phyloP scores from a whole-genome alignment of 2,797 vertebrate species.

The Momotus momota region DNA sequence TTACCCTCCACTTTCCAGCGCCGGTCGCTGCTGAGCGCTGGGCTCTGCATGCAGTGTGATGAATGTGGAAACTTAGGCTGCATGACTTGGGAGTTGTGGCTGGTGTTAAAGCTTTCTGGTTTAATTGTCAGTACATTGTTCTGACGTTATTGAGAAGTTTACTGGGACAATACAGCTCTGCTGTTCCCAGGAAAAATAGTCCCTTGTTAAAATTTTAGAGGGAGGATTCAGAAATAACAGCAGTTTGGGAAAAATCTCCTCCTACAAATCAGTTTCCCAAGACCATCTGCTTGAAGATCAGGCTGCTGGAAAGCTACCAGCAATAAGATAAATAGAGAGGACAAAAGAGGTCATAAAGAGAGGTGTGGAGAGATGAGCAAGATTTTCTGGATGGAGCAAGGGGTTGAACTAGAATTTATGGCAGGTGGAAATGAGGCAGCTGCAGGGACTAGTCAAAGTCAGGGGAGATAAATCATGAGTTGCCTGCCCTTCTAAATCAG shows the following conservation, averaged over 20 bases:
- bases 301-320: constrained; percentile 45
- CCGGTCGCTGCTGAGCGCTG: not conserved
- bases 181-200: not conserved
- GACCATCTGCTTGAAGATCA: constrained; percentile 44
- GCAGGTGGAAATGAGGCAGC: constrained; percentile 25
- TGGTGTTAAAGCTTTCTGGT: not conserved
- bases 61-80: not conserved
- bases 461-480: not conserved
- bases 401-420: constrained; percentile 3
- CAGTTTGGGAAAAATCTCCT: not conserved
- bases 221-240: constrained; percentile 15
- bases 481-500: not conserved
- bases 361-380: not conserved
- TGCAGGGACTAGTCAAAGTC: not conserved
- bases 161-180: not conserved
- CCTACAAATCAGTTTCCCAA: not conserved
- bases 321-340: not conserved
- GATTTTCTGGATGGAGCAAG: not conserved
- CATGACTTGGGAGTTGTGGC: not conserved
- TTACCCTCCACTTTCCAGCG: not conserved
- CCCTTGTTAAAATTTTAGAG: not conserved
- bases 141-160: not conserved
- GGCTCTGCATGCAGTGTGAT: not conserved
- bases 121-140: not conserved
- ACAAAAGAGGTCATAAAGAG: not conserved